phyloP scores from a whole-genome alignment of 2,797 vertebrate genomes.

The Saxicola maurus region DNA sequence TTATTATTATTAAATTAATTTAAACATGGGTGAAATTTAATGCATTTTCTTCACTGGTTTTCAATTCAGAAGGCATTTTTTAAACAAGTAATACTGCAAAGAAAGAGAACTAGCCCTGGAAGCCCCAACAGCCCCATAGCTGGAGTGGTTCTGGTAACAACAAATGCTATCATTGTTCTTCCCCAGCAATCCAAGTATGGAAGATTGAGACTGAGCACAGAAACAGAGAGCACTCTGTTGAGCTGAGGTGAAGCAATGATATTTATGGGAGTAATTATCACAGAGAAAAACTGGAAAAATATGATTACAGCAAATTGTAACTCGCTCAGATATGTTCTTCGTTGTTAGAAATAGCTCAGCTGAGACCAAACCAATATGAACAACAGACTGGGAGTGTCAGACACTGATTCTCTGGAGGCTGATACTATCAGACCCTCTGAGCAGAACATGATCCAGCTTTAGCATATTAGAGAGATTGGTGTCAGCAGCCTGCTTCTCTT shows the following conservation, averaged over 20 bases:
- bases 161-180: neutral
- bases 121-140: neutral
- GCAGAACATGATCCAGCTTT: slow-evolving; percentile 12
- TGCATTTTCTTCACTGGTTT: neutral
- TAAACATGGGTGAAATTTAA: neutral
- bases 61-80: neutral
- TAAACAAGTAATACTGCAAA: neutral
- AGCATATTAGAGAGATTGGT: slow-evolving; percentile 3
- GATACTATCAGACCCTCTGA: slow-evolving; percentile 34
- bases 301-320: slow-evolving; percentile 48
- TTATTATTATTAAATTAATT: neutral
- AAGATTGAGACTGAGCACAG: neutral
- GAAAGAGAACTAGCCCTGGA: neutral
- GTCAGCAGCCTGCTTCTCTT: neutral
- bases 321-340: slow-evolving; percentile 24
- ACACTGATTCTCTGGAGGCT: neutral
- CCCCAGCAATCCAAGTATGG: neutral
- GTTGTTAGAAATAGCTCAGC: slow-evolving; percentile 45
- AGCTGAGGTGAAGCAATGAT: slow-evolving; percentile 46
- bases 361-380: slow-evolving; percentile 26
- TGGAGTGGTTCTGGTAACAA: neutral
- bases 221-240: slow-evolving; percentile 4
- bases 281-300: slow-evolving; percentile 53
- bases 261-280: slow-evolving; percentile 57
- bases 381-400: slow-evolving; percentile 10